phyloP scores from a whole-genome alignment of 30 jellyfish, hydroid and myxozoan genomes.

The Clytia hemisphaerica region DNA sequence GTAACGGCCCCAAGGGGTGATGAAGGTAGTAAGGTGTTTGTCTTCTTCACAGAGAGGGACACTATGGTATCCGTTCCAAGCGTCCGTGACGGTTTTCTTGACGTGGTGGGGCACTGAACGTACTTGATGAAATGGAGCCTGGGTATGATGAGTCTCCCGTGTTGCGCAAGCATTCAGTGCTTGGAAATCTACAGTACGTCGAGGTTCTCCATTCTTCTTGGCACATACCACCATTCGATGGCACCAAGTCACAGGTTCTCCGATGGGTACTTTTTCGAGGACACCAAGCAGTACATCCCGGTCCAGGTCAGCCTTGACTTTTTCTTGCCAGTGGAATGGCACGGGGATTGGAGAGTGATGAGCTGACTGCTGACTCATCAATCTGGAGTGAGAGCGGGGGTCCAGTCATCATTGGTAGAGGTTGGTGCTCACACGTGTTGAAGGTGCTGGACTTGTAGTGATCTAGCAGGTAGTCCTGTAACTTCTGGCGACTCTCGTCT shows the following conservation, averaged over 20 bases:
- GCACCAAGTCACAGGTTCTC: slow-evolving; percentile 46
- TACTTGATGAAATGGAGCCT: slow-evolving; percentile 41
- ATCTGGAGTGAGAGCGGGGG: neutral
- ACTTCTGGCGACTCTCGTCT: neutral
- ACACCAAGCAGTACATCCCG: slow-evolving; percentile 31
- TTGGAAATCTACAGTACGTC: slow-evolving; percentile 44
- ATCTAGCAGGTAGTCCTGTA: slow-evolving; percentile 8
- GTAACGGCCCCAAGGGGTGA: no score
- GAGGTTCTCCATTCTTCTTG: slow-evolving; percentile 20
- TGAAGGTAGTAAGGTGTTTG: no score
- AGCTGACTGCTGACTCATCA: slow-evolving; percentile 14
- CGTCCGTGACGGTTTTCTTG: no score
- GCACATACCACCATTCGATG: slow-evolving; percentile 32
- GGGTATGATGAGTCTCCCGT: slow-evolving; percentile 49
- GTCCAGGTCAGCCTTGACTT: slow-evolving; percentile 50
- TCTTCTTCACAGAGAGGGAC: no score
- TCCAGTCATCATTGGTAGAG: neutral
- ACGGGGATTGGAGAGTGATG: slow-evolving; percentile 28
- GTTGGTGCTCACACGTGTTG: slow-evolving; percentile 1
- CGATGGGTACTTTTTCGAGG: slow-evolving; percentile 37
- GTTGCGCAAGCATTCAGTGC: slow-evolving; percentile 9
- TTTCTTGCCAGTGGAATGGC: slow-evolving; percentile 35
- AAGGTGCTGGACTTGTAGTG: slow-evolving; percentile 17
- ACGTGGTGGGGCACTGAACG: no score
- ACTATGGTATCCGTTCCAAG: no score